Conservation (phyloP, 1,140 invertebrate species). For the Mercenaria mercenaria region DNA sequence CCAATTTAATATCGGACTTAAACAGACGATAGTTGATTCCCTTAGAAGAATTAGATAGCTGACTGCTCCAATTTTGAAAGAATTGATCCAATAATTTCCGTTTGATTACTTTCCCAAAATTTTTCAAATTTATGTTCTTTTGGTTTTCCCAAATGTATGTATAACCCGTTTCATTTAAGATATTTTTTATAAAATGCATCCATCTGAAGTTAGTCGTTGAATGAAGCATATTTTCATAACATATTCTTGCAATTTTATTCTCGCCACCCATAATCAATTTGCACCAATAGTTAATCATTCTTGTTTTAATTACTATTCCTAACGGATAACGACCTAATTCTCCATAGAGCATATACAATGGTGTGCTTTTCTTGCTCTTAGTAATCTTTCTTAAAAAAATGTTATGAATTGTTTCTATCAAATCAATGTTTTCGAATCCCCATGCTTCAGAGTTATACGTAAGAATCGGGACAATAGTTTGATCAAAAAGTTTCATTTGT, state of each 20-base stretch:
- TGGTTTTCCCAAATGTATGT: slow-evolving; percentile 37
- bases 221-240: neutral
- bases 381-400: slow-evolving; percentile 24
- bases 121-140: neutral
- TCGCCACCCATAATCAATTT: neutral
- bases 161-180: neutral
- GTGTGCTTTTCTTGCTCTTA: neutral
- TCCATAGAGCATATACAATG: neutral
- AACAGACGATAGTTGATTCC: neutral
- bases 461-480: no score
- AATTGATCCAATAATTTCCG: neutral
- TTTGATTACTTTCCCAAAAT: neutral
- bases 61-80: neutral
- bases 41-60: neutral
- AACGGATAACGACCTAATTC: slow-evolving; percentile 23
- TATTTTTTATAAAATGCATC: neutral
- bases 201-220: neutral
- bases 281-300: slow-evolving; percentile 8
- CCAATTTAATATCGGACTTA: no score
- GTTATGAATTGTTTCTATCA: neutral
- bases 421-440: neutral
- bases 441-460: neutral
- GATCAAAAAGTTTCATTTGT: slow-evolving; percentile 29
- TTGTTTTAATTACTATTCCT: neutral
- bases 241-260: slow-evolving; percentile 1